Conservation (phyloP, 2,888 invertebrate species). For the Anagyrus pseudococci region DNA sequence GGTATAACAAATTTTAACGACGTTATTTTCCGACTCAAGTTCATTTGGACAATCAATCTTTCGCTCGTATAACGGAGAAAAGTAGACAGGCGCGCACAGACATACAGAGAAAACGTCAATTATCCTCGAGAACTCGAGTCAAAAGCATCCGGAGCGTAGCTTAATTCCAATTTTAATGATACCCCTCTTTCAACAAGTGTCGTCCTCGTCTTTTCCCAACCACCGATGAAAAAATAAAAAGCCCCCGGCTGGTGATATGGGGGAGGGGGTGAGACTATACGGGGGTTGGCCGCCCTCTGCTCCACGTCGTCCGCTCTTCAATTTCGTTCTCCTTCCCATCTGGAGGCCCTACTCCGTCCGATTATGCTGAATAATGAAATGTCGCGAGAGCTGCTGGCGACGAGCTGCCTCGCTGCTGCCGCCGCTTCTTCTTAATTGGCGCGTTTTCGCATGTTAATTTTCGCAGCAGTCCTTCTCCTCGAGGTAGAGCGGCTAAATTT, state of each 20-base stretch:
- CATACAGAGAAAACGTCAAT: no score
- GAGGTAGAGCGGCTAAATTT: not conserved
- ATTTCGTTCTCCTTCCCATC: not conserved
- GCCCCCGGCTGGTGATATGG: no score
- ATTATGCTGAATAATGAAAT: slow-evolving; percentile 25
- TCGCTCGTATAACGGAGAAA: no score
- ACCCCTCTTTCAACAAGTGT: not conserved
- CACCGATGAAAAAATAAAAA: no score
- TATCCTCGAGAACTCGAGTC: not conserved
- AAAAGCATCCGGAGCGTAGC: no score
- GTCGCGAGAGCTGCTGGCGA: slow-evolving; percentile 9
- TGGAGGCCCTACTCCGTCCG: not conserved
- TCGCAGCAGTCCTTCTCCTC: slow-evolving; percentile 4
- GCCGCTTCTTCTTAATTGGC: slow-evolving; percentile 27
- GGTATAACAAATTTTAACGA: no score
- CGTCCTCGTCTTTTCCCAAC: no score
- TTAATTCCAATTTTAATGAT: slow-evolving; percentile 19
- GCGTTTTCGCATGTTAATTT: slow-evolving; percentile 29
- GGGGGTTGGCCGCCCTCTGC: not conserved
- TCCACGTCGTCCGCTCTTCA: not conserved
- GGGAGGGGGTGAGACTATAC: no score
- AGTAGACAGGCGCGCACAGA: no score
- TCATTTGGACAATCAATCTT: no score
- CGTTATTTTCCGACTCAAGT: no score
- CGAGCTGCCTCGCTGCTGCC: no score